Percentiles rank a stretch among this genome's conserved stretches.
Evolutionary conservation across 35 echinoderm and acorn worm species (phyloP).

Genomic region (Apostichopus californicus): DNA sequence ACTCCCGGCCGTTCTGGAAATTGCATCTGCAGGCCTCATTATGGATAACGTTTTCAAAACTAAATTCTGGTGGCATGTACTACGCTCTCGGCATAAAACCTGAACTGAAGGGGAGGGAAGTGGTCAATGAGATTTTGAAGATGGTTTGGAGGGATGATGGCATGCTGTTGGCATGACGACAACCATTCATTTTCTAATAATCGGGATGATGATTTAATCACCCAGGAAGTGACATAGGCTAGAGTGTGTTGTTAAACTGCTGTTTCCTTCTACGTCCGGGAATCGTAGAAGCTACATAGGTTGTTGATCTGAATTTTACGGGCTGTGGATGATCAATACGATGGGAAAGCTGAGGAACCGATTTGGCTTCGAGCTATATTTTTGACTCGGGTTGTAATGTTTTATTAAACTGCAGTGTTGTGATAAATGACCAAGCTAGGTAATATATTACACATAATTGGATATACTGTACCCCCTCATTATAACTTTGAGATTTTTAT

Average conservation of each 20-base stretch:
- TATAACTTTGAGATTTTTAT: too few species aligned
- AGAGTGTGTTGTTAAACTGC: conserved; percentile 8
- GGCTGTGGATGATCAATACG: neutral
- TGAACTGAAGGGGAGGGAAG: conserved; percentile 21
- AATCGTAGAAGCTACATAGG: neutral
- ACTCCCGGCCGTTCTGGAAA: neutral
- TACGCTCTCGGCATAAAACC: neutral
- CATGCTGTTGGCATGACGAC: conserved; percentile 20
- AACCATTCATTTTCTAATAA: conserved; percentile 10
- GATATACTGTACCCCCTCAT: too few species aligned
- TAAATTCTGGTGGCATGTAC: neutral
- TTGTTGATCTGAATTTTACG: neutral
- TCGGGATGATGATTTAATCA: conserved; percentile 7
- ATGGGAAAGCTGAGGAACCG: neutral
- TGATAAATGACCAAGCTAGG: too few species aligned
- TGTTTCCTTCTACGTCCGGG: neutral
- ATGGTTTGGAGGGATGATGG: conserved; percentile 24
- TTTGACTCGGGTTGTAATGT: too few species aligned
- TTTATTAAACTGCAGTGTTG: too few species aligned
- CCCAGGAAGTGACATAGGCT: neutral
- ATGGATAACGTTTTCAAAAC: neutral
- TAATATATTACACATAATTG: too few species aligned
- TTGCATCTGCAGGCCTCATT: neutral
- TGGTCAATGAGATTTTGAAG: conserved; percentile 28
- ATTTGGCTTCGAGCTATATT: too few species aligned